Evolutionary conservation across 2,888 invertebrate genomes (phyloP).

Genomic region (Boloria selene): DNA sequence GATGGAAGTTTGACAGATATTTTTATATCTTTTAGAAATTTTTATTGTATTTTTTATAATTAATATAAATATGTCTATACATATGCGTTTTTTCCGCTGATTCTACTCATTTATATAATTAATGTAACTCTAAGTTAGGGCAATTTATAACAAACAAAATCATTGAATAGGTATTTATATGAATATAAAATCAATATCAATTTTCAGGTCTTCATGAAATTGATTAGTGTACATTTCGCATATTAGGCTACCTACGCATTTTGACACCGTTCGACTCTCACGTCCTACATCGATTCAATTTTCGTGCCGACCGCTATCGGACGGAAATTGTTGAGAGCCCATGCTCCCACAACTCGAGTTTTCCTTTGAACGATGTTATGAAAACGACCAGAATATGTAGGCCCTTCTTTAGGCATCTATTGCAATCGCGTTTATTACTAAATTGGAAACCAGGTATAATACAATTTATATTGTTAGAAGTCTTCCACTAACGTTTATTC

Average conservation of each 20-base stretch:
- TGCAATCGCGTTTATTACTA: neutral
- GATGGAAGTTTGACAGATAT: too few relatives aligned
- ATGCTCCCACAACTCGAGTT: constrained; percentile 38
- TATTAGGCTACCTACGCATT: constrained; percentile 8
- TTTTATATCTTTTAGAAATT: too few relatives aligned
- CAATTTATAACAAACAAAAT: too few relatives aligned
- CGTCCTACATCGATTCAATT: constrained; percentile 48
- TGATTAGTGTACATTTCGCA: neutral
- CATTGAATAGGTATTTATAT: too few relatives aligned
- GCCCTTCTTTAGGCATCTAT: neutral
- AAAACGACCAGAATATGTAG: constrained; percentile 22
- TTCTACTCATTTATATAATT: too few relatives aligned
- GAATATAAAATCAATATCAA: too few relatives aligned
- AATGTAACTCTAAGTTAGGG: too few relatives aligned
- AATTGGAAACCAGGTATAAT: constrained; percentile 2
- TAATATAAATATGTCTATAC: too few relatives aligned
- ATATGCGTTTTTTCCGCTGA: too few relatives aligned
- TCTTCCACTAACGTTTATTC: neutral
- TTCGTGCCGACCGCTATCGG: constrained; percentile 44
- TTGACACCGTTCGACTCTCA: constrained; percentile 29
- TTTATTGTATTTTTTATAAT: too few relatives aligned
- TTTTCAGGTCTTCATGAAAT: neutral
- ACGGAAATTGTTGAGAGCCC: constrained; percentile 51
- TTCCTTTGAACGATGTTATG: constrained; percentile 31
- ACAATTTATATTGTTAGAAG: constrained; percentile 1